Base-by-base conservation (phyloP, 1,140 invertebrate species). In the Epicauta chinensis region DNA sequence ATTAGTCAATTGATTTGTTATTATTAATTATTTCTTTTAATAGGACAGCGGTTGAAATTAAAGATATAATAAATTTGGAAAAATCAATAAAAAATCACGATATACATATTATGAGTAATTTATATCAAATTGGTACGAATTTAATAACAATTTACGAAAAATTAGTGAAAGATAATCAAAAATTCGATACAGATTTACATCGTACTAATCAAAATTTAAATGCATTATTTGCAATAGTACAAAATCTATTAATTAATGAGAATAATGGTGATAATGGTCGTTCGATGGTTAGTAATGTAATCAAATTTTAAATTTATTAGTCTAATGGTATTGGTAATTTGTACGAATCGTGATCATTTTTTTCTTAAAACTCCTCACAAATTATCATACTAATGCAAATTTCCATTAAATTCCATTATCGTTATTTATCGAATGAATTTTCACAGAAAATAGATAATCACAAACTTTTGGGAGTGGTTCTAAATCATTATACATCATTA, bases 51-150 rank as follows among this genome's bases (percentile, higher is more conserved):
- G 48, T 60, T 35, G 59, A 56, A 51, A 51, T 59, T 14, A 63
- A 65, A 49, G 66, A 68, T 48, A 50, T 69, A 10, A 62, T 60
- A 57, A 61, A 56, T 51, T 37, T 70, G 15, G 64, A 66, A 46
- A 62, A 66, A 57, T 29, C 54, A 5, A 15, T 69, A 29, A 65
- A 62, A 48, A 61, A 23, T 37, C 63, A 70, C 51, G 61, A 67
- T 47, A 39, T 38, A 14, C 53, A 60, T 48, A 53, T 60, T 13
- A 56, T 55, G 13, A 58, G 56, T 38, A 56, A 52, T 39, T 17
- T 62, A 23, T 37, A 45, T 44, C 59, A 61, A 43, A 51, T 52
- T 9, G 58, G 51, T 42, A 54, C 53, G 6, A 65, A 63, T 23
- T 55, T 64, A 3, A 53, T 60, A 15, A 50, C 58, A 16, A 36